Evolutionary conservation across 2,888 invertebrate genomes (phyloP), one percentile per base, ranked within the genome.

Genomic region (Nipponacmea schrenckii): DNA sequence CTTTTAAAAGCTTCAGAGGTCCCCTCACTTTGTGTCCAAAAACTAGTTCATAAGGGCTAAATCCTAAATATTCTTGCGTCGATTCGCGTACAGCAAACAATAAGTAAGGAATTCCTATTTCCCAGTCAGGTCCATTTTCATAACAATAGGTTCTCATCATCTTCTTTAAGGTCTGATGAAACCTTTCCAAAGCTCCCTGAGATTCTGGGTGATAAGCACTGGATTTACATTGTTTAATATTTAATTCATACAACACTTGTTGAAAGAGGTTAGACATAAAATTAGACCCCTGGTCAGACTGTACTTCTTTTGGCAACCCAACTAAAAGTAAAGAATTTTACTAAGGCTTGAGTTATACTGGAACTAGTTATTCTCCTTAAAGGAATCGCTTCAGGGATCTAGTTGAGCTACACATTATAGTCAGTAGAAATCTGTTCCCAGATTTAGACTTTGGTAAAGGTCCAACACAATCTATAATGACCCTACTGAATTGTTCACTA

Each of bases 311-410:
- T 5, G 77, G 78, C 17, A 79, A 63, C 62, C 77, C 74, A 62
- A 76, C 63, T 56, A 70, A 67, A n/a, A 14, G 77, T 78, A 63
- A 78, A 79, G 50, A 79, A 75, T 15, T 72, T 75, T 8, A 67
- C n/a, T n/a, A n/a, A n/a, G n/a, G n/a, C n/a, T n/a, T n/a, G n/a
- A n/a, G n/a, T n/a, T n/a, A n/a, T n/a, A 45, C 31, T 72, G 44
- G 62, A 70, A 31, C 75, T 45, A 50, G 74, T 77, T 10, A 74
- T 78, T 69, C 75, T 74, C 67, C 77, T 77, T 26, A 79, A 68
- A 17, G 80, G 81, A 62, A 81, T 71, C 44, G 80, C 79, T 70
- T 79, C 77, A 31, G 74, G 76, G 65, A 79, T 3, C 70, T 44
- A 15, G 76, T 77, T 8, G 71, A 66, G 14, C 48, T 63, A 74